A percentile compares a stretch with the other conserved stretches of the same genome.
phyloP scores from a whole-genome alignment of 2,888 invertebrate species.

The Euplagia quadripunctaria region DNA sequence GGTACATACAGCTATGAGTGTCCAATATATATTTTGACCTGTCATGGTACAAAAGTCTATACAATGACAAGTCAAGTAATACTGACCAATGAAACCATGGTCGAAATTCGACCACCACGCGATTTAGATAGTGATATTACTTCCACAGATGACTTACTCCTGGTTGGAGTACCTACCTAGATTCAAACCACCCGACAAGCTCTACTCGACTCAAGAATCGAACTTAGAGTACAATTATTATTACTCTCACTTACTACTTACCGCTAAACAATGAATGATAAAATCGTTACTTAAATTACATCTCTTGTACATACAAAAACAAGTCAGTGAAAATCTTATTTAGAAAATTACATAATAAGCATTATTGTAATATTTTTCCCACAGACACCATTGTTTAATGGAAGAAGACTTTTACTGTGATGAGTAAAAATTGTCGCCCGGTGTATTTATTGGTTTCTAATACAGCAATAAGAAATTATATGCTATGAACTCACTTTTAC shows the following conservation, averaged over 20 bases:
- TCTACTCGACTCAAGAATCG: background rate
- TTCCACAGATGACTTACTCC: no score
- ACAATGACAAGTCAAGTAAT: no score
- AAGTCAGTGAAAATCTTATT: slow-evolving; percentile 9
- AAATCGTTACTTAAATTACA: background rate
- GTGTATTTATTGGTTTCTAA: background rate
- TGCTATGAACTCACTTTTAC: background rate
- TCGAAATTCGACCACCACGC: no score
- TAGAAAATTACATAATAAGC: slow-evolving; percentile 12
- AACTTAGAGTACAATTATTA: background rate
- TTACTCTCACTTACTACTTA: background rate
- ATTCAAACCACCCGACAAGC: no score
- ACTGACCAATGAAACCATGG: no score
- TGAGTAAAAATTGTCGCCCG: slow-evolving; percentile 5
- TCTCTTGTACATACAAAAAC: background rate
- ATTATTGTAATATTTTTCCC: slow-evolving; percentile 12
- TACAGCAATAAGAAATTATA: no score
- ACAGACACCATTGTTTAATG: slow-evolving; percentile 16
- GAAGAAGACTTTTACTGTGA: slow-evolving; percentile 14
- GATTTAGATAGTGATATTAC: no score
- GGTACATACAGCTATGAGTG: no score
- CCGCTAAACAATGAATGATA: background rate
- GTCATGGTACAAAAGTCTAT: no score
- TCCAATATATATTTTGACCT: no score
- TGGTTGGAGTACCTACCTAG: no score